Evolutionary conservation across 2,797 vertebrate species (phyloP).

Genomic region (Australoheros facetus): DNA sequence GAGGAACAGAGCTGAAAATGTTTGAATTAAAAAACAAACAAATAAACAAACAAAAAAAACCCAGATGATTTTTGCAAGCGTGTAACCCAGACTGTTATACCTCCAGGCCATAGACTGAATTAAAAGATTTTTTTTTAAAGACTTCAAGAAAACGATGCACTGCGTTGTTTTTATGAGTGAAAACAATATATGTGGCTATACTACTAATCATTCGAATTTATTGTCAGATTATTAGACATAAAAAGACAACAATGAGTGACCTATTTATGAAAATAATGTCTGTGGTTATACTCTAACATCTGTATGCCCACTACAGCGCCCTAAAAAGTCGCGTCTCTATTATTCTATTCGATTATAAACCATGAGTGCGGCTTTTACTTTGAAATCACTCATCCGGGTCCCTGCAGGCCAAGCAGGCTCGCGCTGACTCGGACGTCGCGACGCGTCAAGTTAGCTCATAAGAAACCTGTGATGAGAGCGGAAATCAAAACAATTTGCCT

Average conservation of each 20-base stretch:
- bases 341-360: background rate
- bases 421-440: conserved; percentile 67
- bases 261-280: background rate
- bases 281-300: background rate
- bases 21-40: too few species aligned
- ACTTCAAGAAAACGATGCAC: background rate
- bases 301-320: background rate
- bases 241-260: background rate
- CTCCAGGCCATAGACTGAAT: background rate
- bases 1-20: background rate
- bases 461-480: background rate
- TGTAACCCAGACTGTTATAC: background rate
- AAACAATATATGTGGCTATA: background rate
- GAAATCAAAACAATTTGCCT: background rate
- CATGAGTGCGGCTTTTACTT: conserved; percentile 48
- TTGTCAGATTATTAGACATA: background rate
- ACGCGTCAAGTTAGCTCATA: conserved; percentile 17
- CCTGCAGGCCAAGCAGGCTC: conserved; percentile 45
- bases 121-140: background rate
- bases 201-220: background rate
- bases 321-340: background rate
- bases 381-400: conserved; percentile 71
- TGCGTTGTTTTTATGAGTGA: background rate
- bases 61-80: background rate
- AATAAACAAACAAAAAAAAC: too few species aligned